Evolutionary conservation across 2,113 vertebrate species (phyloP).

Genomic region (Solea senegalensis): DNA sequence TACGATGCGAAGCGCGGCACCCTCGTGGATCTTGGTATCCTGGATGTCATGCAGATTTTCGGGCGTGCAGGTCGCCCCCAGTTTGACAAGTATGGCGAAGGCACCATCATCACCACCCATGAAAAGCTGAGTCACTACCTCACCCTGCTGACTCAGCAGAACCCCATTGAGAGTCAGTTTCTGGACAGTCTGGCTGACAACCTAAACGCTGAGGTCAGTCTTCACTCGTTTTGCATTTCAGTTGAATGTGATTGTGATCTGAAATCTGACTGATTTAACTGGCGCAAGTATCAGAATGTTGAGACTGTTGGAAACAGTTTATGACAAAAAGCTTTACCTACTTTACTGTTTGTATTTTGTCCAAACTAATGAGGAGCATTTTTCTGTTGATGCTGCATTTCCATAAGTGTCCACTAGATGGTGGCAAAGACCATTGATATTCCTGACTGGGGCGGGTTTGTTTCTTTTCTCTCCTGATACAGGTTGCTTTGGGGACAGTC

Average conservation of each 20-base stretch:
- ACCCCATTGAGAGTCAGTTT: constrained; percentile 98
- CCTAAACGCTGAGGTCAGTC: constrained; percentile 94
- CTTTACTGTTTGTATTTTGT: too few relatives aligned
- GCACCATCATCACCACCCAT: constrained; percentile 95
- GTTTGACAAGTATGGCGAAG: constrained; percentile 96
- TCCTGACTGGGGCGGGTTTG: background rate
- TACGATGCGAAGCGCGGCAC: constrained; percentile 97
- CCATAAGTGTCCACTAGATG: constrained; percentile 56
- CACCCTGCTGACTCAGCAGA: constrained; percentile 96
- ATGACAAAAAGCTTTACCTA: too few relatives aligned
- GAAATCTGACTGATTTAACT: too few relatives aligned
- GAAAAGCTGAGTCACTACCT: constrained; percentile 98
- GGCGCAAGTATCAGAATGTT: too few relatives aligned
- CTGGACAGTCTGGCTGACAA: constrained; percentile 94
- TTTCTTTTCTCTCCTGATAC: constrained; percentile 8
- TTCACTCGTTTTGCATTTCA: too few relatives aligned
- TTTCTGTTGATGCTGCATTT: constrained; percentile 13
- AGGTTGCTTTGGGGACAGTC: constrained; percentile 95
- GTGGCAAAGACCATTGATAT: constrained; percentile 42
- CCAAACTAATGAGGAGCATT: too few relatives aligned
- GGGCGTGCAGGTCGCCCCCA: constrained; percentile 96
- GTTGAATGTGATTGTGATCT: too few relatives aligned
- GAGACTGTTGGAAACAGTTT: too few relatives aligned
- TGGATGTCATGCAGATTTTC: constrained; percentile 99
- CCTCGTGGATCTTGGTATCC: constrained; percentile 97